Evolutionary conservation across 2,888 invertebrate species (phyloP).

Genomic region (Drosophila neutralis): DNA sequence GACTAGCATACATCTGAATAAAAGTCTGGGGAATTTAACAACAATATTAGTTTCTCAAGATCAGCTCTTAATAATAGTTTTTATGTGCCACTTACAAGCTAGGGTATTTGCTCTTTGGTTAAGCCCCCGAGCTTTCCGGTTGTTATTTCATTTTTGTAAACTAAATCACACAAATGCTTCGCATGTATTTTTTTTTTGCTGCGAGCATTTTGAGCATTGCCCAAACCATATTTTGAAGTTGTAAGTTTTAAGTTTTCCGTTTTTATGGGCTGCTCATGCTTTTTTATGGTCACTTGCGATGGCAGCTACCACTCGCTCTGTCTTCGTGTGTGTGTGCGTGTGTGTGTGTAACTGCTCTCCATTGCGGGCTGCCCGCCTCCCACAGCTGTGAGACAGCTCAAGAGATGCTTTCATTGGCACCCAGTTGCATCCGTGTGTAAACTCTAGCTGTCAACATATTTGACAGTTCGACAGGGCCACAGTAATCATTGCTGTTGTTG

Average conservation of each 20-base stretch:
- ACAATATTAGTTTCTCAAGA: background rate
- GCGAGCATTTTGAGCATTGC: constrained; percentile 31
- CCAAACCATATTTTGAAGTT: constrained; percentile 46
- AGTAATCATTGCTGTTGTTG: constrained; percentile 4
- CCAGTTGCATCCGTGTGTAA: constrained; percentile 36
- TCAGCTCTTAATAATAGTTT: background rate
- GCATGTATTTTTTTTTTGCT: constrained; percentile 12
- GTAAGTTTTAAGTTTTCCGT: constrained; percentile 44
- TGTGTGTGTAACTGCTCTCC: constrained; percentile 1
- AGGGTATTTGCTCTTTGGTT: constrained; percentile 11
- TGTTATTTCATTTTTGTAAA: constrained; percentile 37
- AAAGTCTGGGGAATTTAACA: background rate
- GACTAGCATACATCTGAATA: background rate
- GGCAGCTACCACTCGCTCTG: constrained; percentile 41
- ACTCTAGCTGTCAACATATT: constrained; percentile 74
- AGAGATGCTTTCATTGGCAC: constrained; percentile 55
- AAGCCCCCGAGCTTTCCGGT: background rate
- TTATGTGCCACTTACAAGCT: background rate
- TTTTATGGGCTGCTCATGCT: constrained; percentile 57
- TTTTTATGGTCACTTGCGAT: constrained; percentile 54
- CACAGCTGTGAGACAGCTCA: constrained; percentile 49
- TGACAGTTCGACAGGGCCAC: constrained; percentile 65
- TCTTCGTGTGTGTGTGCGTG: background rate
- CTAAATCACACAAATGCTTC: constrained; percentile 43
- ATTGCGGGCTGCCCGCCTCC: background rate